These are phyloP conservation scores for Nycticebus coucang DNA, from an alignment of 2,113 vertebrate species.

Conservation along the genomic window DNA sequence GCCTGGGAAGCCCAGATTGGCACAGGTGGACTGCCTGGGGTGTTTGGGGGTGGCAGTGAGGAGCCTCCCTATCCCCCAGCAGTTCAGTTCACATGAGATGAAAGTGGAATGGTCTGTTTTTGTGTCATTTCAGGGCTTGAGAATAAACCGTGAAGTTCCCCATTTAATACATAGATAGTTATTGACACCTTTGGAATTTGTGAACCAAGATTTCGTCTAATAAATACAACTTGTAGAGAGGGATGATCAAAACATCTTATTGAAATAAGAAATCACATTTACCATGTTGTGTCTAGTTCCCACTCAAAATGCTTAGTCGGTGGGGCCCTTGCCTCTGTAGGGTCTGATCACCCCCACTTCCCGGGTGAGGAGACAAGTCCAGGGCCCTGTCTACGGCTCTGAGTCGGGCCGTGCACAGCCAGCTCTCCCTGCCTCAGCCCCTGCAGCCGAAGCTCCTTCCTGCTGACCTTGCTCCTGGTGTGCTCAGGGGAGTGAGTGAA, in stretches of 20 bases:
- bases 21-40: too few relatives aligned
- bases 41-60: background rate
- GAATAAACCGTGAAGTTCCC: accelerated
- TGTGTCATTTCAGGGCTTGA: background rate
- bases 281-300: background rate
- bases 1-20: background rate
- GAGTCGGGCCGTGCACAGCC: background rate
- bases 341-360: background rate
- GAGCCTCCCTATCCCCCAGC: too few relatives aligned
- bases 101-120: background rate
- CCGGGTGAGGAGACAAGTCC: background rate
- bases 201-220: background rate
- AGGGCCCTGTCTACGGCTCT: background rate
- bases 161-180: background rate
- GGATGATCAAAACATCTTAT: background rate
- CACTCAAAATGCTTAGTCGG: too few relatives aligned
- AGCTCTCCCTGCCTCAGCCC: too few relatives aligned
- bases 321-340: background rate
- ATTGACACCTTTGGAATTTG: background rate
- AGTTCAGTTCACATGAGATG: background rate
- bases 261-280: background rate
- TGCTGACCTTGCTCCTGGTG: background rate
- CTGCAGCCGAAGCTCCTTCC: background rate
- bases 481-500: too few relatives aligned
- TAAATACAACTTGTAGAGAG: background rate